Evolutionary conservation across 2,113 vertebrate genomes (phyloP).

Genomic region (Melanostigma gelatinosum): DNA sequence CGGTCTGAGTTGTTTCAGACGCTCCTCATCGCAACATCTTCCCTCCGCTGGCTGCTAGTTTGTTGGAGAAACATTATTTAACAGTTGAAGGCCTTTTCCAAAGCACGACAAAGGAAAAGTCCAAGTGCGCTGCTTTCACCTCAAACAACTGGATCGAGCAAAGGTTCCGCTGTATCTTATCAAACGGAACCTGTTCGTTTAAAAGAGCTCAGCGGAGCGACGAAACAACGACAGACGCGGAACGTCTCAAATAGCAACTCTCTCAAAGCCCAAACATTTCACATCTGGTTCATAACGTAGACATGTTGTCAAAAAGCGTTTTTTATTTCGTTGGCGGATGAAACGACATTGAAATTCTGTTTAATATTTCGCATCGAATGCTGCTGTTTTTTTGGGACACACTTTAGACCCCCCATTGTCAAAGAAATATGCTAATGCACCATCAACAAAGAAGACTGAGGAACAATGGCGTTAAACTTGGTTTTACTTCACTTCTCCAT

Average conservation of each 20-base stretch:
- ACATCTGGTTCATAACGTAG: neutral
- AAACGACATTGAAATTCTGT: neutral
- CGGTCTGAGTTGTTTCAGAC: neutral
- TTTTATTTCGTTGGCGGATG: neutral
- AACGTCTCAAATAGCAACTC: too few relatives aligned
- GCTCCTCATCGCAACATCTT: too few relatives aligned
- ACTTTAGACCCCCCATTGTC: conserved; percentile 84
- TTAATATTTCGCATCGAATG: conserved; percentile 27
- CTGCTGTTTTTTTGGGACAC: conserved; percentile 25
- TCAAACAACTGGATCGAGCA: neutral
- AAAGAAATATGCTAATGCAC: conserved; percentile 93
- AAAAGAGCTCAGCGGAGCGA: neutral
- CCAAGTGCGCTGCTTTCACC: conserved; percentile 15
- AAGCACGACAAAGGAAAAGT: conserved; percentile 33
- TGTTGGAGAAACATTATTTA: neutral
- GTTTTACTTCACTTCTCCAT: conserved; percentile 54
- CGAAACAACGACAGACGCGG: too few relatives aligned
- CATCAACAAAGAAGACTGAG: conserved; percentile 91
- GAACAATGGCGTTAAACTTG: conserved; percentile 93
- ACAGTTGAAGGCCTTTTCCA: neutral
- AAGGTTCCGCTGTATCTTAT: neutral
- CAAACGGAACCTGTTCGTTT: neutral
- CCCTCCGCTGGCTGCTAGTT: neutral
- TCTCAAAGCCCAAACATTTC: too few relatives aligned
- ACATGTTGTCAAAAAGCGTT: neutral